A percentile compares a stretch with the other conserved stretches of the same genome.
Conservation (phyloP, 2,888 invertebrate genomes). For the Xestia rhomboidea region DNA sequence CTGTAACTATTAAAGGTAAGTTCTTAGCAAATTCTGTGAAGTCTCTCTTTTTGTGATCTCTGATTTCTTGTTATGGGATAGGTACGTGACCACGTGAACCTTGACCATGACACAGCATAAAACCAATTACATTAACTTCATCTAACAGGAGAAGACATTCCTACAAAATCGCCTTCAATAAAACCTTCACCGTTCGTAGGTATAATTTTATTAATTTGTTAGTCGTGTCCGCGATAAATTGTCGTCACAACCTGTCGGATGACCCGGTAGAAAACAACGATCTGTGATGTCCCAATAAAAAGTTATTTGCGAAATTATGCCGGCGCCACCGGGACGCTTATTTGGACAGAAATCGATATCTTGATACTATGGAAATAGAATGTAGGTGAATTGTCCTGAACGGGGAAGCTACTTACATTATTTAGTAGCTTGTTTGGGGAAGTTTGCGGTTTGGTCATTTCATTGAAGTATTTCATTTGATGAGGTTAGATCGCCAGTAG, state of each 20-base stretch:
- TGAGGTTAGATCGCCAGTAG: neutral
- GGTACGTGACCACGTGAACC: too few relatives aligned
- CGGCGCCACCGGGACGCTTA: constrained; percentile 79
- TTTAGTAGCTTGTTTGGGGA: neutral
- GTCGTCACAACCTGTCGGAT: constrained; percentile 41
- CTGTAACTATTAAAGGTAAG: neutral
- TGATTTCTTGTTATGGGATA: too few relatives aligned
- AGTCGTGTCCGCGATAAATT: constrained; percentile 45
- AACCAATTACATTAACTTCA: too few relatives aligned
- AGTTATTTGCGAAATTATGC: constrained; percentile 80
- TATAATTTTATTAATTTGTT: constrained; percentile 60
- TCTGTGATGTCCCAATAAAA: constrained; percentile 78
- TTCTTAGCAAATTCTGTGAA: too few relatives aligned
- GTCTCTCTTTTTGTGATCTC: too few relatives aligned
- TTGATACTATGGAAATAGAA: constrained; percentile 70
- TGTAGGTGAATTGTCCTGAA: constrained; percentile 69
- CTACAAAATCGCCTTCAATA: neutral
- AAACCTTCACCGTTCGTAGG: neutral
- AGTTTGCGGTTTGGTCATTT: constrained; percentile 1
- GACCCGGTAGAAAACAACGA: constrained; percentile 68
- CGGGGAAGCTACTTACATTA: constrained; percentile 18
- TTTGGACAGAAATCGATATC: constrained; percentile 75
- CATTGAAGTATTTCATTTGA: neutral
- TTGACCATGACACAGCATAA: too few relatives aligned
- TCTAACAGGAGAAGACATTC: neutral